Conservation (phyloP, 2,113 vertebrate genomes). For the Macrotus californicus region DNA sequence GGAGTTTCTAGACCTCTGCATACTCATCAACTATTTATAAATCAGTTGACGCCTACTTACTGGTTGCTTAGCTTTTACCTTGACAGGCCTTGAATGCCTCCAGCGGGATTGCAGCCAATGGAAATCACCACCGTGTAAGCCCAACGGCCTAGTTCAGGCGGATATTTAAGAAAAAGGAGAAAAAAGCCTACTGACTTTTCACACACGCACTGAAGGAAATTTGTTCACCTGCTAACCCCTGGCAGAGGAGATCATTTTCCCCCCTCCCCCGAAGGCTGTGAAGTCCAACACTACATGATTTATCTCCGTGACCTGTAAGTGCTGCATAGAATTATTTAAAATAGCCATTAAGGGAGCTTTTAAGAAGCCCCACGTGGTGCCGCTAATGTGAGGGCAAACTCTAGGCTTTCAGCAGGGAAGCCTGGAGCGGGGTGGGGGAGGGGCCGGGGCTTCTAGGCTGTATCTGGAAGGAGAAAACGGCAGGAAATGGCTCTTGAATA, state of each 20-base stretch:
- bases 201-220: slow-evolving; percentile 22
- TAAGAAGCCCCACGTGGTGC: background rate
- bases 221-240: background rate
- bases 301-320: background rate
- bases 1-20: background rate
- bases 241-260: background rate
- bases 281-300: background rate
- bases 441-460: background rate
- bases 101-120: background rate
- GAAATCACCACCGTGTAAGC: background rate
- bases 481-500: background rate
- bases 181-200: background rate
- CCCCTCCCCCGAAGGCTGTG: background rate
- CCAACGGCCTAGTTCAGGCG: background rate
- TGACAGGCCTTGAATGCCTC: background rate
- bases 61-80: background rate
- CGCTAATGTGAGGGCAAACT: background rate
- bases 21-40: background rate
- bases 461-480: background rate
- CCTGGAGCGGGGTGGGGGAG: background rate
- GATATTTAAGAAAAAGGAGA: slow-evolving; percentile 7
- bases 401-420: too few species aligned
- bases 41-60: background rate
- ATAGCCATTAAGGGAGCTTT: background rate
- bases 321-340: slow-evolving; percentile 38